Conservation (phyloP, 2,797 vertebrate species). For the Lateolabrax maculatus region DNA sequence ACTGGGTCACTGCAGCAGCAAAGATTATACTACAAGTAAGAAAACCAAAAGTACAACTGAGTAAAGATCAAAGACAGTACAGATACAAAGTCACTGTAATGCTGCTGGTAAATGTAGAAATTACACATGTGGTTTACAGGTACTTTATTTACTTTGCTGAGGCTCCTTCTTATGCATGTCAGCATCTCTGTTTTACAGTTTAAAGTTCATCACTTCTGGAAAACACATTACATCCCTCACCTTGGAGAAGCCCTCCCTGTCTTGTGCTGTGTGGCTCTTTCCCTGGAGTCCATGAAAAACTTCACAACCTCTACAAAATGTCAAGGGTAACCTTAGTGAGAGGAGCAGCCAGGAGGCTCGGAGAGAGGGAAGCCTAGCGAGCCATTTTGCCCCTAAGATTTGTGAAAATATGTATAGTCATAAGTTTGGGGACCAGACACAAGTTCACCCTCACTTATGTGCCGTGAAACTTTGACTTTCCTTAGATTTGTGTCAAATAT, state of each 20-base stretch:
- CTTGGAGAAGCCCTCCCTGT: conserved; percentile 53
- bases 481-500: not conserved
- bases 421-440: not conserved
- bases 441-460: not conserved
- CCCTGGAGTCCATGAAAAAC: conserved; percentile 69
- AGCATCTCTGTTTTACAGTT: conserved; percentile 64
- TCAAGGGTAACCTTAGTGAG: conserved; percentile 69
- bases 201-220: conserved; percentile 67
- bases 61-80: conserved; percentile 20
- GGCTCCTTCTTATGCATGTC: conserved; percentile 18
- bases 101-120: conserved; percentile 20
- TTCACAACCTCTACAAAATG: conserved; percentile 67
- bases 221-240: conserved; percentile 67
- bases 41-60: conserved; percentile 8
- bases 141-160: conserved; percentile 41
- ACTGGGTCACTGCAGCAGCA: conserved; percentile 57
- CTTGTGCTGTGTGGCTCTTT: conserved; percentile 53
- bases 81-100: not conserved
- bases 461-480: not conserved
- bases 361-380: conserved; percentile 7
- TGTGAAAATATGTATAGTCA: conserved; percentile 22
- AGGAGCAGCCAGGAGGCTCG: conserved; percentile 56
- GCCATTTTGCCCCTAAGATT: conserved; percentile 24
- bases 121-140: conserved; percentile 2
- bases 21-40: conserved; percentile 12